A percentile compares a stretch with the other conserved stretches of the same genome.
Conservation (phyloP, 2,888 invertebrate species). For the Azorinus chamasolen region DNA sequence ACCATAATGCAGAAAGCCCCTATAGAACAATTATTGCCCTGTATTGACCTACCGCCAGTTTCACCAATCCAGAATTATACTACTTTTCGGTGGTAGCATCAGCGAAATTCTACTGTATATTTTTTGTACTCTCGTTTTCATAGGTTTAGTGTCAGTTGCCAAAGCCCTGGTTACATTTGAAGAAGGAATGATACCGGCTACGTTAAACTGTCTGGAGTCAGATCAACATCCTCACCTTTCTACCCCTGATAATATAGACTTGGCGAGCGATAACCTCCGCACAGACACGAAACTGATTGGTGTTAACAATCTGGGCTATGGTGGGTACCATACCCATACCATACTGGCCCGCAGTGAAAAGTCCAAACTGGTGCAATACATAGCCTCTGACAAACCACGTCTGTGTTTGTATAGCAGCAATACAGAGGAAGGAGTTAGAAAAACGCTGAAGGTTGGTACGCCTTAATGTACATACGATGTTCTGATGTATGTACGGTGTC, state of each 20-base stretch:
- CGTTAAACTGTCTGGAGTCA: conserved; percentile 92
- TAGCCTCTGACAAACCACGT: conserved; percentile 88
- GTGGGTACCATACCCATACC: conserved; percentile 89
- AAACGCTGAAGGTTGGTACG: conserved; percentile 87
- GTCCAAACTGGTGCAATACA: conserved; percentile 64
- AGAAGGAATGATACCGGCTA: conserved; percentile 94
- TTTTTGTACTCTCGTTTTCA: conserved; percentile 24
- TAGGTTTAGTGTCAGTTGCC: conserved; percentile 95
- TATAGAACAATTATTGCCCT: no score
- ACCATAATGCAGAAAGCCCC: no score
- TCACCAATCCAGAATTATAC: neutral
- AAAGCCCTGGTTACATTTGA: conserved; percentile 98
- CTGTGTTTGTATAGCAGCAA: conserved; percentile 94
- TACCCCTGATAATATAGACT: conserved; percentile 78
- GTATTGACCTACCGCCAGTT: no score
- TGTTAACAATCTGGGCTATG: conserved; percentile 98
- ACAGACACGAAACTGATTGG: conserved; percentile 97
- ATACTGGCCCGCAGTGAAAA: conserved; percentile 87
- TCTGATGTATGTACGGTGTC: no score
- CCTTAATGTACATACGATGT: no score
- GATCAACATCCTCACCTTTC: neutral
- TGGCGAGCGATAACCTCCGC: conserved; percentile 93
- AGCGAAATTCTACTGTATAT: no score
- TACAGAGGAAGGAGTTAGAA: conserved; percentile 92
- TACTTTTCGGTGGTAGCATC: neutral